A percentile compares a stretch with the other conserved stretches of the same genome.
Conservation (phyloP, 2,113 vertebrate genomes). For the Rhinolophus sinicus region DNA sequence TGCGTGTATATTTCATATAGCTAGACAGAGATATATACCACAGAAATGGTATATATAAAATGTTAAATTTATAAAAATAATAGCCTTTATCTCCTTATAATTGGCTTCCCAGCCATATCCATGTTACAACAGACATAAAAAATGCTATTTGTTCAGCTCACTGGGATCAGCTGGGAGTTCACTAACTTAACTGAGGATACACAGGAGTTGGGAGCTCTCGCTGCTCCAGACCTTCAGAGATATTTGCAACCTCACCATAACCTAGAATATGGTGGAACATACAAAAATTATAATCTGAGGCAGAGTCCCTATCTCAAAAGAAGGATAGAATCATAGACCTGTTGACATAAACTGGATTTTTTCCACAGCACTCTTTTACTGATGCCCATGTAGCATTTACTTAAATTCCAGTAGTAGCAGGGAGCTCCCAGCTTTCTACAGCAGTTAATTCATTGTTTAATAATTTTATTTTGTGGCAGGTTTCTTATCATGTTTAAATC, state of each 20-base stretch:
- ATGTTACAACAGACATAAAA: not conserved
- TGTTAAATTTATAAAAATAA: not conserved
- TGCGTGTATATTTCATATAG: not conserved
- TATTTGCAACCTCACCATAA: not conserved
- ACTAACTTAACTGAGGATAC: not conserved
- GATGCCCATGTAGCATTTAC: not conserved
- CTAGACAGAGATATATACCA: not conserved
- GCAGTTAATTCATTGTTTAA: not conserved
- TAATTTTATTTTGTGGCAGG: not conserved
- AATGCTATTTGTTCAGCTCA: not conserved
- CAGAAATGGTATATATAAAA: not conserved
- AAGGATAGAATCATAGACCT: not conserved
- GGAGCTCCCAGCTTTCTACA: not conserved
- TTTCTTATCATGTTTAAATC: not conserved
- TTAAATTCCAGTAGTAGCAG: not conserved
- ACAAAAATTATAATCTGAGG: not conserved
- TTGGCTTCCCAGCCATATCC: not conserved
- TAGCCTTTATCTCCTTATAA: not conserved
- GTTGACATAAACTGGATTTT: not conserved
- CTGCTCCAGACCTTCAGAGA: not conserved
- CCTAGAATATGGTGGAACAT: not conserved
- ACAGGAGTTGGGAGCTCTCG: not conserved
- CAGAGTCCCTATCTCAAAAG: not conserved
- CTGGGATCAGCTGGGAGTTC: not conserved
- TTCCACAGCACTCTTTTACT: not conserved